Evolutionary conservation across 2,888 invertebrate genomes (phyloP).

Genomic region (Hyposoter didymator): DNA sequence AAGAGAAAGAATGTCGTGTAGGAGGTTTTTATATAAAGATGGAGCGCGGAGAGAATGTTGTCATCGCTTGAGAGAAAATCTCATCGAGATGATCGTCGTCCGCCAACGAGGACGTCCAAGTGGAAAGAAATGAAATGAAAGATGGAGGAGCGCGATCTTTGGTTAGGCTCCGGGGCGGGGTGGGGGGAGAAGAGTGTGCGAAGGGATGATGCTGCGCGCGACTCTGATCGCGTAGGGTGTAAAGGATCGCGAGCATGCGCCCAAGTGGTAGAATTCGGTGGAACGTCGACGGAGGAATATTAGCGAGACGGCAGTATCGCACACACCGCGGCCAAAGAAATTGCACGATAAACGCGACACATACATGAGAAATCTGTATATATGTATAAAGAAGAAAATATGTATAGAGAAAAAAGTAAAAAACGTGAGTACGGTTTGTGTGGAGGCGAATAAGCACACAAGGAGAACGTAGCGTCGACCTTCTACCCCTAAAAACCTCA

Average conservation of each 20-base stretch:
- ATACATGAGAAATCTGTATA: neutral
- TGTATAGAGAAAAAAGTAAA: constrained; percentile 1
- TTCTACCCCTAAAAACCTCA: constrained; percentile 60
- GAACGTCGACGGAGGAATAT: constrained; percentile 73
- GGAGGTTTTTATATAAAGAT: neutral
- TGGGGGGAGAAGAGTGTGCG: no score
- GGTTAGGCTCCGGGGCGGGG: constrained; percentile 64
- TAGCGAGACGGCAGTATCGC: constrained; percentile 77
- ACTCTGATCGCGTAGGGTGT: constrained; percentile 37
- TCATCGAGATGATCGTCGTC: constrained; percentile 1
- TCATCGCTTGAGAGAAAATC: constrained; percentile 5
- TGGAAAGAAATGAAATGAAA: constrained; percentile 16
- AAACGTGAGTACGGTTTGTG: constrained; percentile 46
- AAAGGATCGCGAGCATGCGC: constrained; percentile 69
- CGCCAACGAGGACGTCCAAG: neutral
- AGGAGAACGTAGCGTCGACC: constrained; percentile 57
- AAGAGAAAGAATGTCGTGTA: neutral
- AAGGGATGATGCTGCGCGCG: constrained; percentile 45
- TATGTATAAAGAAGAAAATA: neutral
- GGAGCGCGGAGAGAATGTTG: neutral
- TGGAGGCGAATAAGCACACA: constrained; percentile 37
- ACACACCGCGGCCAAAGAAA: constrained; percentile 68
- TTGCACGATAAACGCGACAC: neutral
- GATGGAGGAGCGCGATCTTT: constrained; percentile 63
- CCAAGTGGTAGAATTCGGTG: constrained; percentile 64